Conservation (phyloP, 2,888 invertebrate species). For the Nephrotoma appendiculata region DNA sequence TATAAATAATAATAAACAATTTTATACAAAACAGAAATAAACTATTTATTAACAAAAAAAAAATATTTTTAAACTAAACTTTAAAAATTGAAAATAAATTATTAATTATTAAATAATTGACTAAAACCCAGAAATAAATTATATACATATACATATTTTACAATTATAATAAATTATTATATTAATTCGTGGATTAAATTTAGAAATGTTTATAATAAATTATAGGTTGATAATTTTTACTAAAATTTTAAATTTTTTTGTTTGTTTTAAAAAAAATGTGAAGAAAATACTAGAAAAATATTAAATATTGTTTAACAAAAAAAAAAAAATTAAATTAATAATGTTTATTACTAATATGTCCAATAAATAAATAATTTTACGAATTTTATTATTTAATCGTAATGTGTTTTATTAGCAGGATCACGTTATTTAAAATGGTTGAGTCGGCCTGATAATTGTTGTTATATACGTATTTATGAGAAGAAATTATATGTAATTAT, state of each 20-base stretch:
- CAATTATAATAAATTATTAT: not conserved
- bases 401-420: too few species aligned
- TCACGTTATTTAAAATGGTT: too few species aligned
- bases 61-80: not conserved
- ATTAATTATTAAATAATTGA: not conserved
- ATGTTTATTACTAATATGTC: not conserved
- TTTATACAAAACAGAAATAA: not conserved
- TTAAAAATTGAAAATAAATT: not conserved
- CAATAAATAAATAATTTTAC: not conserved
- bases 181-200: not conserved
- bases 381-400: not conserved
- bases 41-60: not conserved
- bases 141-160: too few species aligned
- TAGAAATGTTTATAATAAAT: not conserved
- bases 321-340: not conserved
- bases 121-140: not conserved
- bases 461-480: too few species aligned
- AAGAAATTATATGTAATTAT: too few species aligned
- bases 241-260: not conserved
- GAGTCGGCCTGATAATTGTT: too few species aligned
- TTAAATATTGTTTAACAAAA: not conserved
- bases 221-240: not conserved
- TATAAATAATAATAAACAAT: not conserved
- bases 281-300: not conserved
- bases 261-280: not conserved